Evolutionary conservation across 2,888 invertebrate species (phyloP).

Genomic region (Hirudinaria manillensis): DNA sequence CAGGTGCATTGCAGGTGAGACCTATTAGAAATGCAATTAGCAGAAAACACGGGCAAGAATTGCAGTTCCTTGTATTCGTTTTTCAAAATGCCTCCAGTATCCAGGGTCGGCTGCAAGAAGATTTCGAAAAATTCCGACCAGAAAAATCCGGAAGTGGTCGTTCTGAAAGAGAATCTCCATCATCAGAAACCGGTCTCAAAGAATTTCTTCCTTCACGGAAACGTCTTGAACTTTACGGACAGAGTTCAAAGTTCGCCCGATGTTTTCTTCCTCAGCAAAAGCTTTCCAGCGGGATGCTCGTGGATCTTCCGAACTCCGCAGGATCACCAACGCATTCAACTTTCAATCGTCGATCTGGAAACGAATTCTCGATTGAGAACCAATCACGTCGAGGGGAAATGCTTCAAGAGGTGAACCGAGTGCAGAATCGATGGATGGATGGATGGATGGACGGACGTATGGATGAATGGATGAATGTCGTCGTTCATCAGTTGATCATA

Average conservation of each 20-base stretch:
- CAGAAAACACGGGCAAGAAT: no score
- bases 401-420: background rate
- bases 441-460: no score
- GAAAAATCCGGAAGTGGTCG: background rate
- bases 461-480: no score
- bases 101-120: background rate
- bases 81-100: background rate
- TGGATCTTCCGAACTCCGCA: conserved; percentile 25
- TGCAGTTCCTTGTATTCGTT: background rate
- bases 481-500: no score
- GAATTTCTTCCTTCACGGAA: background rate
- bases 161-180: background rate
- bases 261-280: conserved; percentile 10
- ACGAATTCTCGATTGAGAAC: background rate
- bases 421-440: background rate
- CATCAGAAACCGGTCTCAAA: background rate
- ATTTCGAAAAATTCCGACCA: background rate
- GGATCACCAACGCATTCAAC: conserved; percentile 31
- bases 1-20: conserved; percentile 34
- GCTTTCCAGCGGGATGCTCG: conserved; percentile 15
- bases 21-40: background rate
- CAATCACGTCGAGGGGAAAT: background rate
- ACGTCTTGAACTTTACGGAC: background rate
- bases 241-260: background rate
- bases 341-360: conserved; percentile 31